Conservation (phyloP, 2,888 invertebrate genomes). For the Amphipyra berbera region DNA sequence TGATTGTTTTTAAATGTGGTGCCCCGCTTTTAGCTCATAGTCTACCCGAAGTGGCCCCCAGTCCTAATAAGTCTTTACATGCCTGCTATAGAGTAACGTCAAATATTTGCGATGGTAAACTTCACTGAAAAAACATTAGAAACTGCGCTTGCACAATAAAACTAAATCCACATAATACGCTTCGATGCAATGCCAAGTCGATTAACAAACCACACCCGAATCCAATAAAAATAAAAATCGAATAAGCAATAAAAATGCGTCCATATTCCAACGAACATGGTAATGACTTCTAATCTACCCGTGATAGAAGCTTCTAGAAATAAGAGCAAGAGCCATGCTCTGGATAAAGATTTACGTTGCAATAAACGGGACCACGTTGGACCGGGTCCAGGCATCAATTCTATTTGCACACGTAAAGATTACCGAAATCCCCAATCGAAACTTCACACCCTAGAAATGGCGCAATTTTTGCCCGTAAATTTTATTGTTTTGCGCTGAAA, state of each 20-base stretch:
- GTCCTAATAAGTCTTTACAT: too few relatives aligned
- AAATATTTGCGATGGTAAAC: too few relatives aligned
- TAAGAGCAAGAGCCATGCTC: slow-evolving; percentile 21
- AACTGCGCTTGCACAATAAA: neutral
- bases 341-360: slow-evolving; percentile 77
- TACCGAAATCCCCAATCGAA: slow-evolving; percentile 23
- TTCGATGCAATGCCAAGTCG: neutral
- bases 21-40: too few relatives aligned
- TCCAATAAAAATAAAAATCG: too few relatives aligned
- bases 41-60: too few relatives aligned
- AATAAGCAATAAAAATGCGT: slow-evolving; percentile 4
- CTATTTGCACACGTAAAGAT: slow-evolving; percentile 71
- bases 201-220: neutral
- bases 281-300: slow-evolving; percentile 40
- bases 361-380: slow-evolving; percentile 74
- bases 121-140: neutral
- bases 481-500: slow-evolving; percentile 6
- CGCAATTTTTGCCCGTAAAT: neutral
- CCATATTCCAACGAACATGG: slow-evolving; percentile 23
- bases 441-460: neutral
- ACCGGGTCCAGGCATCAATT: slow-evolving; percentile 73
- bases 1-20: too few relatives aligned
- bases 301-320: slow-evolving; percentile 16
- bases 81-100: too few relatives aligned
- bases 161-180: neutral